Percentiles rank a stretch among this genome's conserved stretches.
These are phyloP conservation scores for Drosophila planitibia DNA, from an alignment of 2,888 invertebrate species.

Conservation along the genomic window DNA sequence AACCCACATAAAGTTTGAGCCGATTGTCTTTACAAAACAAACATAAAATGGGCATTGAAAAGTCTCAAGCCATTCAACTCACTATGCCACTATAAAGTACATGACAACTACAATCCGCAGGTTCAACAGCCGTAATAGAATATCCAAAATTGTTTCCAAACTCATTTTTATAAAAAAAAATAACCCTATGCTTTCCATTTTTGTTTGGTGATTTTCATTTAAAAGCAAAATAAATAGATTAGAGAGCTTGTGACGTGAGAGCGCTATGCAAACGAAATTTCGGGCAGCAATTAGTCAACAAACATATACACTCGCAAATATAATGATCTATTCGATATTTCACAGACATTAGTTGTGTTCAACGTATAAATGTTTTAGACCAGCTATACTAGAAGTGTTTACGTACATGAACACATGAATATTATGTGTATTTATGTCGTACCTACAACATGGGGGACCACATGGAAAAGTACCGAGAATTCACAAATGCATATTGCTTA, in stretches of 20 bases:
- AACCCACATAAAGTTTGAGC: background rate
- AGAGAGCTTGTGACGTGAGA: background rate
- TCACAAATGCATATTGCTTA: conserved; percentile 22
- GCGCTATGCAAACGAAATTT: background rate
- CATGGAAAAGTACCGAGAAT: conserved; percentile 7
- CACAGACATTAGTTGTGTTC: background rate
- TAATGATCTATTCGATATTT: background rate
- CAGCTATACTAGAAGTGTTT: background rate
- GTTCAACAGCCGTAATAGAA: background rate
- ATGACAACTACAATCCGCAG: background rate
- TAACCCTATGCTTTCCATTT: background rate
- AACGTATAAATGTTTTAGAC: background rate
- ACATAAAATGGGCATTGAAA: background rate
- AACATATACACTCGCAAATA: background rate
- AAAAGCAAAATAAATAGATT: background rate
- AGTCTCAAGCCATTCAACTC: background rate
- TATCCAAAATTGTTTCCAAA: background rate
- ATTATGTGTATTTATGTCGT: background rate
- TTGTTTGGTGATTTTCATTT: background rate
- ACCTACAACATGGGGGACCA: background rate
- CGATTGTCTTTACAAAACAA: background rate
- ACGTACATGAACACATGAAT: background rate
- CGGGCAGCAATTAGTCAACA: background rate
- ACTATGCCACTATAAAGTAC: background rate
- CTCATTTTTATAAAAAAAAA: background rate